These are phyloP conservation scores for Trissonchulus latispiculum DNA, from an alignment of 2,888 invertebrate genomes.

Conservation along the genomic window DNA sequence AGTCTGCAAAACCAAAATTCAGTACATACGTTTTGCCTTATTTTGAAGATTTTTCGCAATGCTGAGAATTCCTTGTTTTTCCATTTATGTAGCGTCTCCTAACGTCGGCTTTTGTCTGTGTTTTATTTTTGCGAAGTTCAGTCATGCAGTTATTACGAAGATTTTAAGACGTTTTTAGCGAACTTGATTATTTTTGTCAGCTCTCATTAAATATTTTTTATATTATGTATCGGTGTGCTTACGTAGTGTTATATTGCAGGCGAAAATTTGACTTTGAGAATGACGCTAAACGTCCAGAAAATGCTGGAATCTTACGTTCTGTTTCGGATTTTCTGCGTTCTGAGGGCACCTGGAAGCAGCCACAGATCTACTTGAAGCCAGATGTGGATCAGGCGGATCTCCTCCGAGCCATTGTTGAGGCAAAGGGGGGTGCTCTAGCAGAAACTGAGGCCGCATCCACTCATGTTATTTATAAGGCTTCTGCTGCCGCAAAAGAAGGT, in stretches of 20 bases:
- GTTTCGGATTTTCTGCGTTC: slow-evolving; percentile 34
- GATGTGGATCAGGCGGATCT: slow-evolving; percentile 15
- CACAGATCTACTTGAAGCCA: slow-evolving; percentile 10
- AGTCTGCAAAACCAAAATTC: too few relatives aligned
- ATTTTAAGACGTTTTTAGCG: slow-evolving; percentile 8
- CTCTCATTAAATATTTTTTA: not conserved
- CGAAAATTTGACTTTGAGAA: slow-evolving; percentile 56
- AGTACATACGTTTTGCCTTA: too few relatives aligned
- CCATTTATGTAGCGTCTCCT: too few relatives aligned
- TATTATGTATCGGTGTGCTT: not conserved
- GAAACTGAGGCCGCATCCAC: slow-evolving; percentile 67
- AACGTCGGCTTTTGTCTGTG: too few relatives aligned
- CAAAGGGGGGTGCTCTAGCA: not conserved
- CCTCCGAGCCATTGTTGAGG: not conserved
- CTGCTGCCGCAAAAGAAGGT: slow-evolving; percentile 35
- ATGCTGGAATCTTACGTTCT: slow-evolving; percentile 71
- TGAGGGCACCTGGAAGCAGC: not conserved
- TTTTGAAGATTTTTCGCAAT: too few relatives aligned
- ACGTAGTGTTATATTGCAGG: slow-evolving; percentile 19
- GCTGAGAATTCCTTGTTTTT: too few relatives aligned
- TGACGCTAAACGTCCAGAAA: slow-evolving; percentile 76
- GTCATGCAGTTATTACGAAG: too few relatives aligned
- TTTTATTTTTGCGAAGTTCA: too few relatives aligned
- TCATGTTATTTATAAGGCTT: slow-evolving; percentile 72
- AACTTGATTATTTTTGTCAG: too few relatives aligned